Base-by-base conservation (phyloP, 2,888 invertebrate species). In the Lepidochrysops patricia region DNA sequence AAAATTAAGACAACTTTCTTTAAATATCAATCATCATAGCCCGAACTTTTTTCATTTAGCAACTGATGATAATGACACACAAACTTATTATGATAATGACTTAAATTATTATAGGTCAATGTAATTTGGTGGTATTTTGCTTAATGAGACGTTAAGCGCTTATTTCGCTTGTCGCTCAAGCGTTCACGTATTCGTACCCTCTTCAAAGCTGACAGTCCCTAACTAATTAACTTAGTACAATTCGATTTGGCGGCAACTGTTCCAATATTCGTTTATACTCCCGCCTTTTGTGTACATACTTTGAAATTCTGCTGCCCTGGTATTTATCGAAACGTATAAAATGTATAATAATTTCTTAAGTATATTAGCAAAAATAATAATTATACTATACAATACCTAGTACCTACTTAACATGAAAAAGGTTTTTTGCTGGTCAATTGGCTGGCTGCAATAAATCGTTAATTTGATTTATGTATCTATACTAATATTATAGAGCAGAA, bases 191-290 rank as follows among this genome's bases (percentile, higher is more conserved):
- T n/a, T 29, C 69, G 72, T 70, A 78, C 80, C 82, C 80, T 77
- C 68, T 75, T 80, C 80, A 79, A 72, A 71, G 70, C 70, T 74
- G 77, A 76, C 78, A 72, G 72, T 67, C 72, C 70, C 73, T 64
- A 66, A 64, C 67, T 82, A 83, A 84, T 84, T 84, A 84, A 80
- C 81, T 82, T 75, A 73, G 73, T 72, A 77, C 77, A 78, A 80
- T 81, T 81, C 76, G 80, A 82, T 80, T 77, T 76, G 74, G 72
- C 69, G 74, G 74, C 77, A 76, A 79, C 77, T 76, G 78, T 76
- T 79, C 76, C 73, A 73, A 76, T 78, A 76, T 75, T 73, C 72
- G 66, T 71, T 72, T 70, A 71, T 67, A 66, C 68, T 71, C 67
- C 70, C 73, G 74, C 69, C 67, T 57, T 54, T 61, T 19, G 4